Conservation (phyloP, 2,113 vertebrate species). For the Condylura cristata region DNA sequence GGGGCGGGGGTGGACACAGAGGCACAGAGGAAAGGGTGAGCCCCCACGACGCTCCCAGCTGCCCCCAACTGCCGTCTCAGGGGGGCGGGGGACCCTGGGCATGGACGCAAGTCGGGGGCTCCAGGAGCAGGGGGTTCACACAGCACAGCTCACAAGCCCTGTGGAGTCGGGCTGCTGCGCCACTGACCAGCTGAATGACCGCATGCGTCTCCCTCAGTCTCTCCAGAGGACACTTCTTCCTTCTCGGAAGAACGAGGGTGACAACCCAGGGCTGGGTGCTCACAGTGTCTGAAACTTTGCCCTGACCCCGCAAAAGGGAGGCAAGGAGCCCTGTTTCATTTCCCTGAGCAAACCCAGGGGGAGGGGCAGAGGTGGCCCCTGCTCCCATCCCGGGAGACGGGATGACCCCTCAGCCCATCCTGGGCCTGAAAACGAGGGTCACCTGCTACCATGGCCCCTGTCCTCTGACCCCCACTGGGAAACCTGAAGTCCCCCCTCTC, state of each 20-base stretch:
- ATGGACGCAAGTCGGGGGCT: not conserved
- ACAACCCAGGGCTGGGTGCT: rapidly evolving
- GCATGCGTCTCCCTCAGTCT: not conserved
- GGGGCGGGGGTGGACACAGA: rapidly evolving
- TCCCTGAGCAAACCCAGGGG: not conserved
- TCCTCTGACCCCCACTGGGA: rapidly evolving
- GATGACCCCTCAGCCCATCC: too few relatives aligned
- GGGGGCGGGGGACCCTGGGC: not conserved
- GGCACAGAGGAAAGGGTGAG: not conserved
- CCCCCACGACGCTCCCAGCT: too few relatives aligned
- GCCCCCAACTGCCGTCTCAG: not conserved
- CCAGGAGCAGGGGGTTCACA: not conserved
- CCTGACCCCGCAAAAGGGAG: too few relatives aligned
- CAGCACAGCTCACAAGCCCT: too few relatives aligned
- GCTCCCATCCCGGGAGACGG: not conserved
- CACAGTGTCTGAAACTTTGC: not conserved
- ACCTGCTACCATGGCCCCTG: not conserved
- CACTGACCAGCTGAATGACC: not conserved
- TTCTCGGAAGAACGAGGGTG: not conserved
- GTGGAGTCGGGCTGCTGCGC: not conserved
- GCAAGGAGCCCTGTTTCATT: not conserved
- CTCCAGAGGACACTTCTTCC: not conserved
- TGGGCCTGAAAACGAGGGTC: not conserved
- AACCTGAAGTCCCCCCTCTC: not conserved
- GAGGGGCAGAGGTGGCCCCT: not conserved